Percentiles rank a stretch among this genome's conserved stretches.
Conservation (phyloP, 2,113 vertebrate genomes). For the Fukomys damarensis region DNA sequence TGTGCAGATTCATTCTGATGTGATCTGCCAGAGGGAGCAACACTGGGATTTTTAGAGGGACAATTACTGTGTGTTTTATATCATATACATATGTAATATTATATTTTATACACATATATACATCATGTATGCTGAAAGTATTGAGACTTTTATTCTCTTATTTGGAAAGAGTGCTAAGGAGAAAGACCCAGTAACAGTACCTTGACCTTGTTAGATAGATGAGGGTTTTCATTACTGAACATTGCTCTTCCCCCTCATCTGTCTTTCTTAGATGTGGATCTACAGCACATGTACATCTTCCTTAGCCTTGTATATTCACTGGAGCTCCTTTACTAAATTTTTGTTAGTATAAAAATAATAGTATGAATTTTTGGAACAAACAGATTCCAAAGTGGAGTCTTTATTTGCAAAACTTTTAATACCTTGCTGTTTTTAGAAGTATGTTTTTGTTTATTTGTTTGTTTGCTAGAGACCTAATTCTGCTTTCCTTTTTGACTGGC, state of each 20-base stretch:
- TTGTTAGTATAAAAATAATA: slow-evolving; percentile 44
- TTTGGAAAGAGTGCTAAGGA: neutral
- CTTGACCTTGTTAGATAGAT: neutral
- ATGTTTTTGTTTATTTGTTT: neutral
- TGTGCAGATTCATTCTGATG: neutral
- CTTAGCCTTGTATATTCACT: neutral
- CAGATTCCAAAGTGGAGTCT: neutral
- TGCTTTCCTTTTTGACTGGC: slow-evolving; percentile 8
- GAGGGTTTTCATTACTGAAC: neutral
- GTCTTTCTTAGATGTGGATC: neutral
- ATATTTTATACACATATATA: neutral
- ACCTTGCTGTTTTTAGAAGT: slow-evolving; percentile 38
- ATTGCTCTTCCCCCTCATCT: neutral
- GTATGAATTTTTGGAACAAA: neutral
- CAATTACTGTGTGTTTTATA: neutral
- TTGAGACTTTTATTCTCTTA: neutral
- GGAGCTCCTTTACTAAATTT: neutral
- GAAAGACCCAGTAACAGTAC: neutral
- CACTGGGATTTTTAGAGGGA: neutral
- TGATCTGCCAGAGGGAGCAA: slow-evolving; percentile 6
- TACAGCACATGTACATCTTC: neutral
- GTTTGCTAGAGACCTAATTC: slow-evolving; percentile 35
- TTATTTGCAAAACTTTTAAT: neutral
- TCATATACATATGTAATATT: neutral
- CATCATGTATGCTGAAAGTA: neutral